Percentiles rank a stretch among this genome's conserved stretches.
phyloP scores from a whole-genome alignment of 2,888 invertebrate species.

The Brachynemurus nebulosus region DNA sequence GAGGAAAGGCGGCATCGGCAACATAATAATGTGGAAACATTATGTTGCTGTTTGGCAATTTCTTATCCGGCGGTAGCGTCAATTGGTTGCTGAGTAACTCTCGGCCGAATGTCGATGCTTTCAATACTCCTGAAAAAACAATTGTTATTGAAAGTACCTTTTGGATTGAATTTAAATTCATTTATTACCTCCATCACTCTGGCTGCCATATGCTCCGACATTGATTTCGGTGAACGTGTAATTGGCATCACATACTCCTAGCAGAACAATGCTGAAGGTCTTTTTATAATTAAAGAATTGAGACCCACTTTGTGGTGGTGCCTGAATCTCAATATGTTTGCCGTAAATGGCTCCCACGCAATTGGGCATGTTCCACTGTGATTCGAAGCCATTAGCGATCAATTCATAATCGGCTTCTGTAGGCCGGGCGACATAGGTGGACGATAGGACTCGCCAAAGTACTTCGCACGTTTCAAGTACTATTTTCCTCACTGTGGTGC shows the following conservation, averaged over 20 bases:
- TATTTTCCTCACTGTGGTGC: too few species aligned
- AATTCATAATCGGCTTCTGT: constrained; percentile 14
- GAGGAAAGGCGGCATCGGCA: constrained; percentile 17
- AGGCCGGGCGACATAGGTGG: constrained; percentile 12
- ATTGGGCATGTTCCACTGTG: constrained; percentile 16
- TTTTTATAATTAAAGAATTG: constrained; percentile 16
- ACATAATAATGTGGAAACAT: constrained; percentile 12
- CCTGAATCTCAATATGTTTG: constrained; percentile 13
- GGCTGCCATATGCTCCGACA: constrained; percentile 3
- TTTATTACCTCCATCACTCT: constrained; percentile 3
- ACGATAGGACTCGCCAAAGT: constrained; percentile 11
- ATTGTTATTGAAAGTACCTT: too few species aligned
- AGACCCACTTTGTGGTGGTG: constrained; percentile 14
- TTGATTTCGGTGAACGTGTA: background rate
- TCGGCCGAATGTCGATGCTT: background rate
- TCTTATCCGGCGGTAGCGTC: constrained; percentile 10
- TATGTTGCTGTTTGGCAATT: constrained; percentile 10
- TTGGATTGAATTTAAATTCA: too few species aligned
- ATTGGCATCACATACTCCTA: background rate
- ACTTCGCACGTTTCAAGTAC: constrained; percentile 14
- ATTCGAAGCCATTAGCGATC: constrained; percentile 9
- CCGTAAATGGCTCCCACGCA: constrained; percentile 15
- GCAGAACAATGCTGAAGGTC: constrained; percentile 14
- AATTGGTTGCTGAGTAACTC: background rate
- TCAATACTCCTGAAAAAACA: too few species aligned